Conservation (phyloP, 1,140 invertebrate species). For the Ceratina japonica region DNA sequence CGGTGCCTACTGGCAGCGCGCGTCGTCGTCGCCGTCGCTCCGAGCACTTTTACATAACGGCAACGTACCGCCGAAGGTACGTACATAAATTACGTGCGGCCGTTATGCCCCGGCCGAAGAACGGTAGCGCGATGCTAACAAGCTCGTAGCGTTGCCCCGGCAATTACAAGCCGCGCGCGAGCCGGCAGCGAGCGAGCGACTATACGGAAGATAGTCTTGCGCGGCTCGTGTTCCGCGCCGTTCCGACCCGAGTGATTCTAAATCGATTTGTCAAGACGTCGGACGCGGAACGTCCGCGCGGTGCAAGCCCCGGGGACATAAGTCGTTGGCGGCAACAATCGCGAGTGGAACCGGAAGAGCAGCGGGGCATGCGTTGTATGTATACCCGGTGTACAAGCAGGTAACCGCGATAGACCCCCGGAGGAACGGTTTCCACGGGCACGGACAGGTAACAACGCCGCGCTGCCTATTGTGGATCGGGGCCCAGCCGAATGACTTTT, state of each 20-base stretch:
- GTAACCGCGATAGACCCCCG: background rate
- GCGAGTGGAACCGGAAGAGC: slow-evolving; percentile 15
- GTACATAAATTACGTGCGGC: slow-evolving; percentile 44
- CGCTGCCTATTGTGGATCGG: slow-evolving; percentile 42
- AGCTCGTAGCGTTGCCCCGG: slow-evolving; percentile 48
- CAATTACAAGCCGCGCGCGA: slow-evolving; percentile 56
- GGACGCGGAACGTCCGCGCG: background rate
- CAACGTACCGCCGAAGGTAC: slow-evolving; percentile 13
- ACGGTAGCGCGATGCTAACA: slow-evolving; percentile 58
- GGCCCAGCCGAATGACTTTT: slow-evolving; percentile 56
- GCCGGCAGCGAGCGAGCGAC: slow-evolving; percentile 20
- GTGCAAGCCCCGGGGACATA: background rate
- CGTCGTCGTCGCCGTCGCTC: too few species aligned
- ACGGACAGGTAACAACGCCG: slow-evolving; percentile 53
- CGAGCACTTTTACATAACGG: slow-evolving; percentile 4
- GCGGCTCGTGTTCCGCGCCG: slow-evolving; percentile 14
- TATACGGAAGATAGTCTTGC: background rate
- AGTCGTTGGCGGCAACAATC: slow-evolving; percentile 23
- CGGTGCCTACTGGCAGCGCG: too few species aligned
- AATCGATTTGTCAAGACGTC: slow-evolving; percentile 62
- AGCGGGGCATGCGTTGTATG: slow-evolving; percentile 14
- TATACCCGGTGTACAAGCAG: background rate
- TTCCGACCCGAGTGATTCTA: slow-evolving; percentile 52
- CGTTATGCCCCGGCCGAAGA: slow-evolving; percentile 52
- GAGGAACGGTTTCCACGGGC: slow-evolving; percentile 41